Conservation (phyloP, 2,888 invertebrate species). For the Dusona sp. region DNA sequence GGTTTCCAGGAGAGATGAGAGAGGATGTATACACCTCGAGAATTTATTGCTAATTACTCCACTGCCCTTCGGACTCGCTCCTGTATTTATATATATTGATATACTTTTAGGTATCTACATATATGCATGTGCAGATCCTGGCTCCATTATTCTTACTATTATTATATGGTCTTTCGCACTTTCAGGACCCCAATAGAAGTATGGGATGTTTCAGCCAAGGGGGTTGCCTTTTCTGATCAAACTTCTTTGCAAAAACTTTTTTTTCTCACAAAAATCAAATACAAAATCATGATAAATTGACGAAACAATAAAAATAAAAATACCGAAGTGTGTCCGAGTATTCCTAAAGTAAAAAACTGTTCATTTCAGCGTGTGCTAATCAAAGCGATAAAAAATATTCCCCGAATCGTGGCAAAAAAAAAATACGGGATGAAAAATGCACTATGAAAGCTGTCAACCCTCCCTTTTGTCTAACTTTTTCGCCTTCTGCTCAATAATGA, state of each 20-base stretch:
- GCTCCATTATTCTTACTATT: slow-evolving; percentile 61
- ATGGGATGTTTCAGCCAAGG: neutral
- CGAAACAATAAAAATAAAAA: neutral
- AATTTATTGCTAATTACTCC: slow-evolving; percentile 67
- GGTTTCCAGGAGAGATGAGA: neutral
- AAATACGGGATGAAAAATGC: neutral
- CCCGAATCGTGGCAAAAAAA: neutral
- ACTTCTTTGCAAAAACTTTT: neutral
- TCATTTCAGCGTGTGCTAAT: no score
- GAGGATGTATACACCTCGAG: slow-evolving; percentile 40
- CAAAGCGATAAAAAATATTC: neutral
- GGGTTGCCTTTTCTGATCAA: neutral
- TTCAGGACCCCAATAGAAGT: slow-evolving; percentile 1
- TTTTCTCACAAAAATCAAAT: neutral
- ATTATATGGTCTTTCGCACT: slow-evolving; percentile 55
- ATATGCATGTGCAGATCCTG: neutral
- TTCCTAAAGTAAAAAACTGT: neutral
- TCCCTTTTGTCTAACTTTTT: neutral
- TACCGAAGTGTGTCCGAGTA: neutral
- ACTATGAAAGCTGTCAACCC: neutral
- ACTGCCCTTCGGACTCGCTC: slow-evolving; percentile 32
- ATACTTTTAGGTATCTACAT: no score
- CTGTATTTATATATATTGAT: slow-evolving; percentile 18
- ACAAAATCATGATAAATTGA: neutral
- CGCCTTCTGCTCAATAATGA: neutral